phyloP scores from a whole-genome alignment of 2,888 invertebrate genomes.

The Anarsia innoxiella region DNA sequence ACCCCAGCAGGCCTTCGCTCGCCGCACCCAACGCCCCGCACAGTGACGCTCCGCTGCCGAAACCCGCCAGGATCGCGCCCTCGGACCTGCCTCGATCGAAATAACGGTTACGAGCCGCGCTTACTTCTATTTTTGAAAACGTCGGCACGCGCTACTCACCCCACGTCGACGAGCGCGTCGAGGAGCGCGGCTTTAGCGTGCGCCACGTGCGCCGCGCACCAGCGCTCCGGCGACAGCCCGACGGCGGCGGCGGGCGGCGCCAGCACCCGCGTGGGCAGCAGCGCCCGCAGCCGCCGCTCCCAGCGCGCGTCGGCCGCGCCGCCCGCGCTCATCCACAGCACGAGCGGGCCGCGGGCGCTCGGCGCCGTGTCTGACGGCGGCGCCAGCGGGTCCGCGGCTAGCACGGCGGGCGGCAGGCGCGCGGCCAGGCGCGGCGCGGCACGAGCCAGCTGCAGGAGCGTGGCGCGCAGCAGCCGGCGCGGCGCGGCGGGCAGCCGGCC shows the following conservation, averaged over 20 bases:
- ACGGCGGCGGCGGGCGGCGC: conserved; percentile 21
- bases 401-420: conserved; percentile 24
- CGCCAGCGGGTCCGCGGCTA: conserved; percentile 16
- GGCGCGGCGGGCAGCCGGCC: conserved; percentile 8
- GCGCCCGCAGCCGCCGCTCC: conserved; percentile 34
- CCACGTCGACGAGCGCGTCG: conserved; percentile 40
- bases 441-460: conserved; percentile 33
- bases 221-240: conserved; percentile 28
- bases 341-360: conserved; percentile 22
- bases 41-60: conserved; percentile 38
- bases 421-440: conserved; percentile 34
- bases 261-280: conserved; percentile 34
- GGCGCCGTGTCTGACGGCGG: conserved; percentile 23
- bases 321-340: conserved; percentile 31
- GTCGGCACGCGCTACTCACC: no score
- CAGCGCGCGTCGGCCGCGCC: conserved; percentile 26
- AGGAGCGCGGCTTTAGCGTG: conserved; percentile 36
- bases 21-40: conserved; percentile 25
- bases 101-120: not conserved
- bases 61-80: conserved; percentile 25
- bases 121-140: no score
- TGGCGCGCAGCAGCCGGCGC: conserved; percentile 29
- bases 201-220: conserved; percentile 37
- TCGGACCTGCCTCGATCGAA: conserved; percentile 16
- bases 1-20: conserved; percentile 65